Percentiles rank a stretch among this genome's conserved stretches.
phyloP scores from a whole-genome alignment of 2,113 vertebrate species.

The Rousettus leschenaultii region DNA sequence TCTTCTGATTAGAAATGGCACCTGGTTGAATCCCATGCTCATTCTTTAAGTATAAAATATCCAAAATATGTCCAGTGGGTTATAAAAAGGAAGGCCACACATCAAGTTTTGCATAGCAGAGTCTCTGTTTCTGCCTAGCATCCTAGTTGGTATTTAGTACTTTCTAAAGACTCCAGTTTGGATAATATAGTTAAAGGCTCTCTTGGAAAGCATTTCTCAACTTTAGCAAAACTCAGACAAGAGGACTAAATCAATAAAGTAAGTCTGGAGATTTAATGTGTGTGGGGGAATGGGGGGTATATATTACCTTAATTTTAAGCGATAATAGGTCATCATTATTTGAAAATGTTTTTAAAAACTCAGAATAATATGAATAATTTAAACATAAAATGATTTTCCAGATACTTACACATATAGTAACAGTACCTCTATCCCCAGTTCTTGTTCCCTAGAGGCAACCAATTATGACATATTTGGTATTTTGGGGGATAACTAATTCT shows the following conservation, averaged over 20 bases:
- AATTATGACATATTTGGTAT: neutral
- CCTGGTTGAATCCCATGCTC: neutral
- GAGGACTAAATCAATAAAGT: neutral
- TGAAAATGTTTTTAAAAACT: neutral
- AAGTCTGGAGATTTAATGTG: too few relatives aligned
- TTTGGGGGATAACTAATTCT: neutral
- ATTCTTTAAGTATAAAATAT: neutral
- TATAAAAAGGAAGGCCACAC: neutral
- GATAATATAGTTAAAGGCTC: neutral
- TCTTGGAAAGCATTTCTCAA: neutral
- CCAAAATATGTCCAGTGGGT: neutral
- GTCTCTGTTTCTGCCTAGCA: neutral
- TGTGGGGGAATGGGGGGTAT: too few relatives aligned
- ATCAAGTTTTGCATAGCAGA: neutral
- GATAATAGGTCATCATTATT: neutral
- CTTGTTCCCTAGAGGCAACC: neutral
- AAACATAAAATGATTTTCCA: neutral
- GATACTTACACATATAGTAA: neutral
- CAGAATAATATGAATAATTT: neutral
- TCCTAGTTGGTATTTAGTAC: neutral
- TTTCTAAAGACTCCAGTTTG: neutral
- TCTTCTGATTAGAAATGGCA: neutral
- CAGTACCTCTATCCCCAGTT: neutral
- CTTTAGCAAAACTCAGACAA: neutral
- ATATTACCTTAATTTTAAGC: neutral